Evolutionary conservation across 23 tunicate species (phyloP), one percentile per base, ranked within the genome.

Genomic region (Trididemnum clinides): DNA sequence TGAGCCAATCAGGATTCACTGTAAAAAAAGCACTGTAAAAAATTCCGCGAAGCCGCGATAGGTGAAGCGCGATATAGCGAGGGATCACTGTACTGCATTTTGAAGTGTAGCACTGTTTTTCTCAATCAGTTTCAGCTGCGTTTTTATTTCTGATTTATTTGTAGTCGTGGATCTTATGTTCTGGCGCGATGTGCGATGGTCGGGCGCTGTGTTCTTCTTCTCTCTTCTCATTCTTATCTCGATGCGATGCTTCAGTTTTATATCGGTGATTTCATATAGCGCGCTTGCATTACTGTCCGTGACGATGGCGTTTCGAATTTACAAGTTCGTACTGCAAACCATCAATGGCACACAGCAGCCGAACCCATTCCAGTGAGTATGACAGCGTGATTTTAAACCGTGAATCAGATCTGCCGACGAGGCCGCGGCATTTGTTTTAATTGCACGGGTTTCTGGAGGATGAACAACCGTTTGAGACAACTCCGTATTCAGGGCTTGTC

Each of bases 291-390:
- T 94, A 18, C 88, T 94, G 63, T 64, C 88, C 37, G 98, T 89
- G 50, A 94, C 98, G 2, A 51, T 89, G 31, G 39, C 90, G 28
- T 36, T 94, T 71, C 77, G 91, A 18, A 37, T 87, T 28, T 89
- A 85, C 85, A 89, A 89, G 74, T 69, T 89, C 63, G 95, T 94
- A 22, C 74, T 94, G 23, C 94, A 89, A 51, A 85, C 94, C n/a
- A 39, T 94, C 59, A 89, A 89, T 57, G 98, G 98, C 27, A 85
- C 94, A 19, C 98, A 94, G 57, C 98, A 94, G 49, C 91, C 90
- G 4, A 87, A 89, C 39, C 98, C 98, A 15, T 89, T 94, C 64
- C 98, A 94, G 98, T 94, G 57, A 89, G 94, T 89, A 10, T n/a
- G n/a, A n/a, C n/a, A n/a, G n/a, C n/a, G n/a, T n/a, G n/a, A n/a